Evolutionary conservation across 2,797 vertebrate species (phyloP).

Genomic region (Onychomys leucogaster): DNA sequence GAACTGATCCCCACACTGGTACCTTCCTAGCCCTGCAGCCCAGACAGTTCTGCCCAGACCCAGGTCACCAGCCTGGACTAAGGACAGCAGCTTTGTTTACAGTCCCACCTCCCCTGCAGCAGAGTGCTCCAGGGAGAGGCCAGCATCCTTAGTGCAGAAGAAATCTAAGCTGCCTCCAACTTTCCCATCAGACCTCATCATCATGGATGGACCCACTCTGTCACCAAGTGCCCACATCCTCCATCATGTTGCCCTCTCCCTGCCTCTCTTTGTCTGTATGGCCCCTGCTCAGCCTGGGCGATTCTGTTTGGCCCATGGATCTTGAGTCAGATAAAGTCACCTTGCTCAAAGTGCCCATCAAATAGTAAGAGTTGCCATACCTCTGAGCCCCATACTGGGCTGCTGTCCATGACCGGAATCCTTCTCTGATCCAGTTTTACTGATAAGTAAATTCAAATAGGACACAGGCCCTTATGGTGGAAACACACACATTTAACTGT

Average conservation of each 20-base stretch:
- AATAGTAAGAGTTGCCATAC: neutral
- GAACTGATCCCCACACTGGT: too few species aligned
- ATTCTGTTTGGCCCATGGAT: neutral
- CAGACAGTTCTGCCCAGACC: neutral
- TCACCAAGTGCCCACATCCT: neutral
- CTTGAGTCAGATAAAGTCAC: neutral
- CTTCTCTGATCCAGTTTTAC: neutral
- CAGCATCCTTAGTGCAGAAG: neutral
- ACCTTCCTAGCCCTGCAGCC: neutral
- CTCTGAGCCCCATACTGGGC: rapidly evolving
- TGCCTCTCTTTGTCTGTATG: neutral
- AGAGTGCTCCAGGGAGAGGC: neutral
- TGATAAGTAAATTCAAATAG: neutral
- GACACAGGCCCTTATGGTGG: neutral
- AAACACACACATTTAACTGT: neutral
- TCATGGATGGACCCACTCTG: rapidly evolving
- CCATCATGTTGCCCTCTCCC: neutral
- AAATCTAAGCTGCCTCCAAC: neutral
- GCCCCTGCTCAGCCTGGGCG: neutral
- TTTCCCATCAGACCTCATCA: neutral
- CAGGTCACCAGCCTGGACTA: neutral
- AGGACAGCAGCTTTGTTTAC: rapidly evolving
- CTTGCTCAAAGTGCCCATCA: neutral
- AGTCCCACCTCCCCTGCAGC: neutral
- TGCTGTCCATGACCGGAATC: neutral